Conservation (phyloP, 2,888 invertebrate species). For the Leptinotarsa haldemani region DNA sequence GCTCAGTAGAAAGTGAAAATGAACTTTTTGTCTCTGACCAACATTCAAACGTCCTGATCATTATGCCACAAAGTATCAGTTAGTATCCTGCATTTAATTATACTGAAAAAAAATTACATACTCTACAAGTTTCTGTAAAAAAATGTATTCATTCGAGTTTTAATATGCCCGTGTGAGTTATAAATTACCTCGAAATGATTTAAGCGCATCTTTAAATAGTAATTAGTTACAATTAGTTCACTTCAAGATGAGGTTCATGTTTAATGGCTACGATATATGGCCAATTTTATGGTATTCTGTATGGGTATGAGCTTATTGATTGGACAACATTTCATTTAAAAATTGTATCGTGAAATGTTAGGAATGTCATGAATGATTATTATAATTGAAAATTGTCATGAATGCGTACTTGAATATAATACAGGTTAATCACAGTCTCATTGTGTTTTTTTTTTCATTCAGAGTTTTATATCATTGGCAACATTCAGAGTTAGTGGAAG, state of each 20-base stretch:
- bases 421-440: too few relatives aligned
- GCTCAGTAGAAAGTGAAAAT: background rate
- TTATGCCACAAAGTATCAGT: constrained; percentile 23
- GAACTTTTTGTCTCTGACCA: background rate
- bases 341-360: background rate
- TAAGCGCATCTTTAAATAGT: constrained; percentile 40
- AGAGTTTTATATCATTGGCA: too few relatives aligned
- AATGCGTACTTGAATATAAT: too few relatives aligned
- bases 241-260: constrained; percentile 33
- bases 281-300: constrained; percentile 17
- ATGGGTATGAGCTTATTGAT: constrained; percentile 5
- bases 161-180: constrained; percentile 36
- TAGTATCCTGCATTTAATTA: constrained; percentile 24
- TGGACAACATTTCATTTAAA: background rate
- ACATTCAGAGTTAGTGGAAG: too few relatives aligned
- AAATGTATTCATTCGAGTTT: constrained; percentile 29
- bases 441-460: too few relatives aligned
- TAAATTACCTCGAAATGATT: constrained; percentile 41
- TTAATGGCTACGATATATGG: constrained; percentile 28
- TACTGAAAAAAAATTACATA: constrained; percentile 20
- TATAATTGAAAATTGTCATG: background rate
- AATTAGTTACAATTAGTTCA: constrained; percentile 44
- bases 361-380: constrained; percentile 4
- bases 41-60: constrained; percentile 12
- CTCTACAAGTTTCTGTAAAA: constrained; percentile 19